Evolutionary conservation across 2,888 invertebrate species (phyloP).

Genomic region (Ischnura elegans): DNA sequence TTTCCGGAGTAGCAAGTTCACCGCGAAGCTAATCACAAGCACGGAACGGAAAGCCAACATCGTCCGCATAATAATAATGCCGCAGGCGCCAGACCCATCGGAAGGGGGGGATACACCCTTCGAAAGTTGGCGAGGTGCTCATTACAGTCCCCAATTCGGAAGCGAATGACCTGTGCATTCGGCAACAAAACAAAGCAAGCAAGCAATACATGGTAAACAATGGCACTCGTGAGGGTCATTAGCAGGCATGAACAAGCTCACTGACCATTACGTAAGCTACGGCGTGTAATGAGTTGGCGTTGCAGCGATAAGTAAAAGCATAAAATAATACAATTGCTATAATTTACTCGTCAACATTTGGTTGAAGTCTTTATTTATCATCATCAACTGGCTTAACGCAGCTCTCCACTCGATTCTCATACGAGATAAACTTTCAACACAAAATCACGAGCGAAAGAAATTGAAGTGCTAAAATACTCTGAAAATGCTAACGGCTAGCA

Average conservation of each 20-base stretch:
- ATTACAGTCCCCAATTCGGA: background rate
- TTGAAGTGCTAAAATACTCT: too few relatives aligned
- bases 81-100: background rate
- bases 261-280: background rate
- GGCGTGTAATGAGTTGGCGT: background rate
- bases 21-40: background rate
- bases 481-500: too few relatives aligned
- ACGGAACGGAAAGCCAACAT: background rate
- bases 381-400: too few relatives aligned
- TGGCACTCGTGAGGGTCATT: background rate
- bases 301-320: background rate
- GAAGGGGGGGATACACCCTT: too few relatives aligned
- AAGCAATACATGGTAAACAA: background rate
- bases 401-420: too few relatives aligned
- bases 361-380: too few relatives aligned
- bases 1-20: background rate
- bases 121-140: constrained; percentile 1
- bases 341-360: too few relatives aligned
- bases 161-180: background rate
- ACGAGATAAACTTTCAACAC: too few relatives aligned
- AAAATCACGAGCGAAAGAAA: too few relatives aligned
- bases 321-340: background rate
- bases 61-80: background rate
- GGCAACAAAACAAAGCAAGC: background rate
- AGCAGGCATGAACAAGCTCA: background rate